These are phyloP conservation scores for Deilephila elpenor DNA, from an alignment of 2,888 invertebrate species.

Conservation along the genomic window DNA sequence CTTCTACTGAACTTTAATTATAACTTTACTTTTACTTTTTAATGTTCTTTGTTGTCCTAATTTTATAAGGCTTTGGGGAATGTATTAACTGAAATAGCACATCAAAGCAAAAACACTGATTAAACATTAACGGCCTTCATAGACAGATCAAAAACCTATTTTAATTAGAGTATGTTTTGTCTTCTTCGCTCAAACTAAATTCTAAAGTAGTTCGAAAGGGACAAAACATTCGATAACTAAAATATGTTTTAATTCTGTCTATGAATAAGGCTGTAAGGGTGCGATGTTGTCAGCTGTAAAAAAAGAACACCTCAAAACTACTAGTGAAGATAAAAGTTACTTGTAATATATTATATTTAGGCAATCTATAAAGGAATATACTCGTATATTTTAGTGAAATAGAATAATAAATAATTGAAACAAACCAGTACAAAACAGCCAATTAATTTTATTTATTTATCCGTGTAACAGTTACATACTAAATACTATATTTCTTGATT, in stretches of 20 bases:
- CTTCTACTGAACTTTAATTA: no score
- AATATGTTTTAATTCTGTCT: no score
- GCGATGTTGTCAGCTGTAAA: background rate
- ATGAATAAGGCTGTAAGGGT: no score
- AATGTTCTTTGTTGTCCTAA: no score
- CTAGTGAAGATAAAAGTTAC: background rate
- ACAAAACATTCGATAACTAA: no score
- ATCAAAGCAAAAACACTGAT: background rate
- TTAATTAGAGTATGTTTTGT: no score
- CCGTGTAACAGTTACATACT: constrained; percentile 41
- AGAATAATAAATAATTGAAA: constrained; percentile 14
- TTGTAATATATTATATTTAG: background rate
- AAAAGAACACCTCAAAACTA: background rate
- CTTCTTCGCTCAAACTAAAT: no score
- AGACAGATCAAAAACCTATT: no score
- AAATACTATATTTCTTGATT: constrained; percentile 1
- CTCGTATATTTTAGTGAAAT: background rate
- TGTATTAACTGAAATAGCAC: background rate
- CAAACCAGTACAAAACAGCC: constrained; percentile 25
- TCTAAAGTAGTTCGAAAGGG: no score
- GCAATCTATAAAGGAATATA: background rate
- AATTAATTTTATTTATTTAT: constrained; percentile 16
- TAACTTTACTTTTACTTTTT: no score
- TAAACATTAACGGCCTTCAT: no score
- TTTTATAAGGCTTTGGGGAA: no score